Evolutionary conservation across 2,113 vertebrate genomes (phyloP), one percentile per base, ranked within the genome.

Genomic region (Ophiodon elongatus): DNA sequence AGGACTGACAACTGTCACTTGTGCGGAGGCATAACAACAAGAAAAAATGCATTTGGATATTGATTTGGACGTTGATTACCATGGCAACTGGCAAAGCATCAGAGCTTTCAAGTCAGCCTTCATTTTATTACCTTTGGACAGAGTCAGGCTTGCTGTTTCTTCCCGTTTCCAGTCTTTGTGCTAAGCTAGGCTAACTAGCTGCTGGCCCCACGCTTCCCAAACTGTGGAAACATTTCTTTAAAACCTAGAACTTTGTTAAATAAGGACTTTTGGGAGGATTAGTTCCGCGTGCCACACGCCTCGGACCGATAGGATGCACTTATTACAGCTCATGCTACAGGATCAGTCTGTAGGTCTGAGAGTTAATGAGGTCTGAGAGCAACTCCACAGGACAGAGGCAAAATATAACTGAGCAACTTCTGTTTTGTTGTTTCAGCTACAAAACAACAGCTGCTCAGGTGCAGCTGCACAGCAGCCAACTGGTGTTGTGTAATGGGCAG

Each of bases 401-500:
- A 60, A 33, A 52, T 1, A 59, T 54, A 43, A 76, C 1, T 25
- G n/a, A 43, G 37, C 17, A 74, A 50, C 3, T 72, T 47, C 25
- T 37, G 31, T 70, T 52, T 4, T 7, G 45, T 52, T 35, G 50
- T 65, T 59, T 43, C 29, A 37, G 35, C 70, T 29, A 41, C 15
- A 39, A 35, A 14, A 27, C 4, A 70, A 27, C 76, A 80, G 50
- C 64, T 66, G 76, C 25, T 60, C 6, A 65, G 50, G 25, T 68
- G 67, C 50, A 13, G 27, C 60, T 15, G 71, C 80, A 76, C 86
- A 72, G 76, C 25, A 74, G 27, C 9, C 2, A 19, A 2, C 54
- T 57, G 73, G 17, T 73, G 37, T 25, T 76, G 66, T 52, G 65
- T 33, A 31, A 41, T 31, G 76, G 66, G 68, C 70, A 69, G 69